Evolutionary conservation across 2,797 vertebrate species (phyloP).

Genomic region (Petrocephalus sullivani): DNA sequence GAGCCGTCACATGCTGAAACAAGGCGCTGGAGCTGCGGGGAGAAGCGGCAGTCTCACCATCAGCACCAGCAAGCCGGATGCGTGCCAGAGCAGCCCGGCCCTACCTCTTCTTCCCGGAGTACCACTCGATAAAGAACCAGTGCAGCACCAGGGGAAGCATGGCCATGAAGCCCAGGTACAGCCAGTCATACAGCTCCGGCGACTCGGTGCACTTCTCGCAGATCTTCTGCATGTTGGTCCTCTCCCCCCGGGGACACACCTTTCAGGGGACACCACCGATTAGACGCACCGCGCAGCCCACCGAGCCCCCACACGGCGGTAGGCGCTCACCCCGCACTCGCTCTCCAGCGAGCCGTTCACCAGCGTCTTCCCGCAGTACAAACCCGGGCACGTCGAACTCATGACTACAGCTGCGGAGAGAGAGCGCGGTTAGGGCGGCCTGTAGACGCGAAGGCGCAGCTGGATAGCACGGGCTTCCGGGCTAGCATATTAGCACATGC

Average conservation of each 20-base stretch:
- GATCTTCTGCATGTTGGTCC: slow-evolving; percentile 73
- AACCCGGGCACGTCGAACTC: slow-evolving; percentile 83
- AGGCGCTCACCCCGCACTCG: slow-evolving; percentile 82
- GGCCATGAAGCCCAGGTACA: slow-evolving; percentile 97
- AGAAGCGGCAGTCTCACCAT: neutral
- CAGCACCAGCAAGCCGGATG: neutral
- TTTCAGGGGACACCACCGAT: slow-evolving; percentile 39
- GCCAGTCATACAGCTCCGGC: slow-evolving; percentile 92
- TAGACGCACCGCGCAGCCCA: neutral
- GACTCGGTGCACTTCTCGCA: slow-evolving; percentile 75
- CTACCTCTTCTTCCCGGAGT: slow-evolving; percentile 95
- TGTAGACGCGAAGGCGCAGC: neutral
- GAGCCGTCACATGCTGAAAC: slow-evolving; percentile 82
- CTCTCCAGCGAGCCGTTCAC: slow-evolving; percentile 69
- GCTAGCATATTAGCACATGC: neutral
- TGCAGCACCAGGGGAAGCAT: slow-evolving; percentile 91
- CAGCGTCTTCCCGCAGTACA: slow-evolving; percentile 84
- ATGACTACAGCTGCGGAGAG: slow-evolving; percentile 72
- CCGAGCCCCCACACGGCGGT: neutral
- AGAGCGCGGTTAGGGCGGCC: neutral
- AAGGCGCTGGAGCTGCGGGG: slow-evolving; percentile 79
- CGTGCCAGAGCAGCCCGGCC: neutral
- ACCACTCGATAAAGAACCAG: slow-evolving; percentile 99
- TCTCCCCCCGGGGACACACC: slow-evolving; percentile 90
- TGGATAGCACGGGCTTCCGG: neutral